Conservation (phyloP, 2,888 invertebrate species). For the Onchidella celtica region DNA sequence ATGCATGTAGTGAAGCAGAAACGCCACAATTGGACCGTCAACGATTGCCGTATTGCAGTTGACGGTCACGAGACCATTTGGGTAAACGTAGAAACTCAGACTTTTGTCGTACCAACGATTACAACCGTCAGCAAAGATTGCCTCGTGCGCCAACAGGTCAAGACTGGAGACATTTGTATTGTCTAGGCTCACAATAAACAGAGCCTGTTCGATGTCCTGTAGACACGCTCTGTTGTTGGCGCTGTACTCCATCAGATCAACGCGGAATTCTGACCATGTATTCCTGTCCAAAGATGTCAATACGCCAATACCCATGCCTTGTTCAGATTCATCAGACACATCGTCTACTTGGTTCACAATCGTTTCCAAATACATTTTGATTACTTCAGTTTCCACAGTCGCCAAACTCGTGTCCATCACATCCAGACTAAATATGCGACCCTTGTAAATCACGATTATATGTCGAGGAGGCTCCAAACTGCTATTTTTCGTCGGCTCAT, state of each 20-base stretch:
- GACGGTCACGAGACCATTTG: slow-evolving; percentile 30
- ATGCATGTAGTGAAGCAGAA: slow-evolving; percentile 37
- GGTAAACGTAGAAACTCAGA: slow-evolving; percentile 26
- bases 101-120: slow-evolving; percentile 46
- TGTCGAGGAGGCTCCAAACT: slow-evolving; percentile 1
- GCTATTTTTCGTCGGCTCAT: neutral
- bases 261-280: slow-evolving; percentile 12
- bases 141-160: neutral
- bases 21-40: slow-evolving; percentile 19
- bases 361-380: neutral
- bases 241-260: slow-evolving; percentile 4
- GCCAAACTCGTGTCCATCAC: neutral
- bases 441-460: slow-evolving; percentile 31
- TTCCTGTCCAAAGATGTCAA: slow-evolving; percentile 8
- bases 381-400: neutral
- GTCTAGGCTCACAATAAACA: slow-evolving; percentile 38
- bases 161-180: neutral
- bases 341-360: slow-evolving; percentile 11
- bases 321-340: neutral
- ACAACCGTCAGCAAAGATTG: slow-evolving; percentile 40
- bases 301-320: neutral
- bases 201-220: slow-evolving; percentile 18
- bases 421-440: slow-evolving; percentile 31
- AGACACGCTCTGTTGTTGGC: slow-evolving; percentile 7
- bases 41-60: slow-evolving; percentile 13